Base-by-base conservation (phyloP, 2,888 invertebrate genomes). In the Microctonus brassicae region DNA sequence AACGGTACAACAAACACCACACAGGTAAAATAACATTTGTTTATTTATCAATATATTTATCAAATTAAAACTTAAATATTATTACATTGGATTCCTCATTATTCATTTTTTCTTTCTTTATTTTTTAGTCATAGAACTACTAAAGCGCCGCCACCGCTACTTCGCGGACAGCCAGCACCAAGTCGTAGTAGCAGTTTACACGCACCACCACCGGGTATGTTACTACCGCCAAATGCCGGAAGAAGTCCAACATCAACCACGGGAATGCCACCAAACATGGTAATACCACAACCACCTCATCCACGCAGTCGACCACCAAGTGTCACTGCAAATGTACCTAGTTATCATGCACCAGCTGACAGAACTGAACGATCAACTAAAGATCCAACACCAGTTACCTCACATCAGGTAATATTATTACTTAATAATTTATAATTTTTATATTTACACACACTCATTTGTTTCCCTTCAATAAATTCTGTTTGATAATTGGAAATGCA, bases 231-330 rank as follows among this genome's bases (percentile, higher is more conserved):
- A 5, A 88, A 89, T 36, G 83, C 84, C 13, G 86, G 87, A 42
- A 88, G 88, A 78, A 88, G 87, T 76, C 86, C 90, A 53, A 88
- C 89, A 53, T 86, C 88, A 29, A 84, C 87, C 70, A 86, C 89
- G 34, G 88, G 88, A 63, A 87, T 88, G 84, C 89, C 88, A 72
- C 88, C 88, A 42, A 88, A 87, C 76, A 89, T 89, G 87, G 86
- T 89, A 22, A 86, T 89, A 86, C 88, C 89, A 6, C 89, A 89
- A 71, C 89, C 89, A 75, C 88, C 89, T 64, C 86, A 89, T 78
- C 87, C 88, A 13, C 81, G 89, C 76, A 86, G 86, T 77, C 83
- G 84, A 80, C 81, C 82, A 47, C 78, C 84, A 20, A 82, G 80
- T 63, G 81, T 81, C 52, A 80, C 83, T 26, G 79, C 85, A 20